Percentiles rank a stretch among this genome's conserved stretches.
These are phyloP conservation scores for Sebastes oblongus DNA, from an alignment of 2,797 vertebrate genomes.

Conservation along the genomic window DNA sequence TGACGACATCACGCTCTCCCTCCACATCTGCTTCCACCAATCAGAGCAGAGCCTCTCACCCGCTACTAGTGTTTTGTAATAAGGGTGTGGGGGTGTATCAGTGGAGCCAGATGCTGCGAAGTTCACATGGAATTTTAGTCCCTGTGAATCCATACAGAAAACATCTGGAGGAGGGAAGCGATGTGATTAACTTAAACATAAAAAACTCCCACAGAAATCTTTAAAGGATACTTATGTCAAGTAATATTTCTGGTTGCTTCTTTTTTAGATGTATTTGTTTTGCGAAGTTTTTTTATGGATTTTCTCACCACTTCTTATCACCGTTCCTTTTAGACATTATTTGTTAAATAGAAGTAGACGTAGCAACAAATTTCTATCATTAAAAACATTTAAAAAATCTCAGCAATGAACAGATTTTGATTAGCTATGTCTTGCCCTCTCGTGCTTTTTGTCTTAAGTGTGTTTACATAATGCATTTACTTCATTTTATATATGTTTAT, in stretches of 20 bases:
- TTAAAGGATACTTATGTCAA: slow-evolving; percentile 65
- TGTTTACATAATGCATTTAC: slow-evolving; percentile 65
- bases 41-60: slow-evolving; percentile 25
- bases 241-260: slow-evolving; percentile 56
- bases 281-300: slow-evolving; percentile 32
- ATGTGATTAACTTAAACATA: slow-evolving; percentile 58
- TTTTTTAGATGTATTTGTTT: slow-evolving; percentile 32
- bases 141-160: slow-evolving; percentile 57
- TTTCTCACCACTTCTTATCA: slow-evolving; percentile 40
- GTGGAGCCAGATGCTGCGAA: slow-evolving; percentile 30
- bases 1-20: slow-evolving; percentile 41
- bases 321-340: slow-evolving; percentile 53
- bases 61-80: slow-evolving; percentile 31
- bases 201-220: slow-evolving; percentile 36
- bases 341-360: slow-evolving; percentile 68
- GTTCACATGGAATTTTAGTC: slow-evolving; percentile 43
- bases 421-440: slow-evolving; percentile 55
- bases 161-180: slow-evolving; percentile 66
- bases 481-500: slow-evolving; percentile 55
- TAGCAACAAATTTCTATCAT: slow-evolving; percentile 72
- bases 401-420: slow-evolving; percentile 66
- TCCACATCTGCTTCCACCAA: slow-evolving; percentile 29
- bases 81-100: slow-evolving; percentile 1
- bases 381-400: slow-evolving; percentile 76
- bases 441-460: slow-evolving; percentile 60